These are phyloP conservation scores for Caenorhabditis doughertyi DNA, from an alignment of 2,888 invertebrate species.

Conservation along the genomic window DNA sequence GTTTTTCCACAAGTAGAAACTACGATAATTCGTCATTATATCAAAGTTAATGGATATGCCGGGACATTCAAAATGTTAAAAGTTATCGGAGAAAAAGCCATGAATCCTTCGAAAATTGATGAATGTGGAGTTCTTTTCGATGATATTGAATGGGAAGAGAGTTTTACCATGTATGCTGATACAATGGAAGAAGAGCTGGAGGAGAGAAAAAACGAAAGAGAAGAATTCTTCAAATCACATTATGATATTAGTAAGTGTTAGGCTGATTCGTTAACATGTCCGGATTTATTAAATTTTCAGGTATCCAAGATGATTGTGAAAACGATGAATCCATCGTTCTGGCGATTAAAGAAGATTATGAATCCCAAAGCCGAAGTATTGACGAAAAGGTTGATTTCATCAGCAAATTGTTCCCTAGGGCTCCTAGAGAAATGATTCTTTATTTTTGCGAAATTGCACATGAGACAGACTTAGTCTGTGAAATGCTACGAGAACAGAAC, in stretches of 20 bases:
- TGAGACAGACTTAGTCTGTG: neutral
- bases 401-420: too few species aligned
- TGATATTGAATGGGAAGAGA: neutral
- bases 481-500: neutral
- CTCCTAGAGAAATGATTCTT: too few species aligned
- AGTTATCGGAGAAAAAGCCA: neutral
- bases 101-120: neutral
- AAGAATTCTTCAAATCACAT: too few species aligned
- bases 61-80: neutral
- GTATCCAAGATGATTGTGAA: too few species aligned
- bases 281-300: too few species aligned
- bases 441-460: too few species aligned
- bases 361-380: too few species aligned
- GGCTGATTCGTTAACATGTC: too few species aligned
- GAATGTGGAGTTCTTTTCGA: conserved; percentile 2
- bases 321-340: too few species aligned
- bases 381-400: too few species aligned
- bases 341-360: too few species aligned
- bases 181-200: conserved; percentile 8
- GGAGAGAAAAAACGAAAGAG: neutral
- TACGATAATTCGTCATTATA: neutral
- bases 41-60: neutral
- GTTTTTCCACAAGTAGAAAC: neutral
- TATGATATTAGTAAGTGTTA: too few species aligned
- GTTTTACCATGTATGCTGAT: neutral